Evolutionary conservation across 2,888 invertebrate species (phyloP), one percentile per base, ranked within the genome.

Genomic region (Hanleya hanleyi): DNA sequence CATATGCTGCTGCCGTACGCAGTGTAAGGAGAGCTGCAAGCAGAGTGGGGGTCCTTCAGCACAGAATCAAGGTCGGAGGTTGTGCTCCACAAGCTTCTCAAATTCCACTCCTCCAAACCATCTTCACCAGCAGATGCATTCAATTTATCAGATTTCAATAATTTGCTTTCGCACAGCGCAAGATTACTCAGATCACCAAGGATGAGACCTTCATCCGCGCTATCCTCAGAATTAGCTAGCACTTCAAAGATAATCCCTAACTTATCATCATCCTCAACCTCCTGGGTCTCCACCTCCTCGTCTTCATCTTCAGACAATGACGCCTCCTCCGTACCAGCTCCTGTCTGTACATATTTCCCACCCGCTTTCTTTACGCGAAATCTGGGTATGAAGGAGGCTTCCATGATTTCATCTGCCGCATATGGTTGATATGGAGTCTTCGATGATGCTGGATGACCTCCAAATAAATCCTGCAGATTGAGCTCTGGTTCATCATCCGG

Each of bases 311-410:
- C 12, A 64, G 64, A 18, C 32, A 15, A 26, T 18, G 26, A 9
- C 18, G 22, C 50, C 0, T 70, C 70, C 38, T 74, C 76, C 7
- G 71, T 35, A 37, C 67, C 67, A n/a, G 62, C 33, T 32, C 82
- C 81, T 0, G 93, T 93, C 87, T 94, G 93, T 77, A 93, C 93
- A 71, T 91, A 92, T 83, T 93, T 93, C 80, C 93, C 92, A 80
- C 91, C 92, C 64, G 81, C 78, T 67, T 84, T 85, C 35, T 81
- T 77, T 22, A 94, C 92, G 84, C 93, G 93, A 90, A 95, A 95
- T 87, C 95, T 95, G 79, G 95, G 92, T 65, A 93, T 91, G 88
- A 94, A 93, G 91, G 92, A 37, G n/a, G 38, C 41, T 22, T 37
- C 64, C 36, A 51, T 81, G 77, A 37, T 81, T 36, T 70, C 75